Percentiles rank a stretch among this genome's conserved stretches.
phyloP scores from a whole-genome alignment of 2,797 vertebrate species.

The Tadarida brasiliensis region DNA sequence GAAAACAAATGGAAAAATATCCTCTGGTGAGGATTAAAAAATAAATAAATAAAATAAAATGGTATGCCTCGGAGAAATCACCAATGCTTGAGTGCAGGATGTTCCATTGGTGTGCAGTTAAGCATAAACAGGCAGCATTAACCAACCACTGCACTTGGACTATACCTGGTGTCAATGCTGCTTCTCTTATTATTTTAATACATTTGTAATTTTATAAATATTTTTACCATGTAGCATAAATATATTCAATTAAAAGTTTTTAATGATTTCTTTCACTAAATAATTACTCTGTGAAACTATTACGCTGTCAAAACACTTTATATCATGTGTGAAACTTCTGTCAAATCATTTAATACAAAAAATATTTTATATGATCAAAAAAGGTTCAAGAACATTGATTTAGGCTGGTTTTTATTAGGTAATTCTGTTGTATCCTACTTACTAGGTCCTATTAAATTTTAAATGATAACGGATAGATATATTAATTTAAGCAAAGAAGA shows the following conservation, averaged over 20 bases:
- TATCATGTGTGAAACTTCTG: background rate
- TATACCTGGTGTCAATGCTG: background rate
- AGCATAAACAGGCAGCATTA: background rate
- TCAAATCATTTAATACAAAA: constrained; percentile 43
- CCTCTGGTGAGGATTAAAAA: too few species aligned
- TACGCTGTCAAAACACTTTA: constrained; percentile 55
- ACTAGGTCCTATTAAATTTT: constrained; percentile 21
- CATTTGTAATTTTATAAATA: background rate
- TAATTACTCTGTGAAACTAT: background rate
- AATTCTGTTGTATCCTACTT: background rate
- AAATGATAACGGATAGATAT: background rate
- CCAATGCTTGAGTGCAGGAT: background rate
- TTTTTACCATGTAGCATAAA: background rate
- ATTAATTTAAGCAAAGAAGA: constrained; percentile 48
- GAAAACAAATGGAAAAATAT: too few species aligned
- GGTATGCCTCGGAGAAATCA: background rate
- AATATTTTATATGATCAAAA: constrained; percentile 28
- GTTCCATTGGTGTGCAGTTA: background rate
- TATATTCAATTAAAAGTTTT: background rate
- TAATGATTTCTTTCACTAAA: constrained; percentile 24
- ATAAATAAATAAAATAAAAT: too few species aligned
- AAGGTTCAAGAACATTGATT: background rate
- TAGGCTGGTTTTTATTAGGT: background rate
- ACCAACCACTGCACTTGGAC: background rate
- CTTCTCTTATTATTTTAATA: background rate